Evolutionary conservation across 92 coral and sea anemone species (phyloP).

Genomic region (Phenganax marumi): DNA sequence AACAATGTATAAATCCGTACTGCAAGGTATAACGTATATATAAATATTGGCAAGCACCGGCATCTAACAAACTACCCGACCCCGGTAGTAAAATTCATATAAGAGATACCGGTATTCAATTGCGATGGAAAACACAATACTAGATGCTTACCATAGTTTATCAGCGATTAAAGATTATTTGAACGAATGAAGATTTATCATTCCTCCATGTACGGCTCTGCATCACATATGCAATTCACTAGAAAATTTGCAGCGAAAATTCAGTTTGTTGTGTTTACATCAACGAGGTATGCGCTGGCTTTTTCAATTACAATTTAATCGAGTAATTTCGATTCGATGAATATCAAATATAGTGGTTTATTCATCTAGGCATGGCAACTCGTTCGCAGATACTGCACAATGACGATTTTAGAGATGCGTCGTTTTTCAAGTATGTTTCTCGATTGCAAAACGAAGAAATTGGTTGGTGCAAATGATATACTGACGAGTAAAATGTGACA

Average conservation of each 20-base stretch:
- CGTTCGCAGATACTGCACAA: background rate
- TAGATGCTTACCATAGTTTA: slow-evolving; percentile 17
- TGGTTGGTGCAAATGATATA: background rate
- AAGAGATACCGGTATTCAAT: background rate
- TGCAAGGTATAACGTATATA: slow-evolving; percentile 8
- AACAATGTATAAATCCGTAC: slow-evolving; percentile 98
- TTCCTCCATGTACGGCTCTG: background rate
- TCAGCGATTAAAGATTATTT: background rate
- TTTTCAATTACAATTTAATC: slow-evolving; percentile 22
- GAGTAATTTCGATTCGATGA: slow-evolving; percentile 6
- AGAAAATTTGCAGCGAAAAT: slow-evolving; percentile 7
- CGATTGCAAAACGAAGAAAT: background rate
- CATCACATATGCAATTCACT: background rate
- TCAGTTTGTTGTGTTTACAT: slow-evolving; percentile 34
- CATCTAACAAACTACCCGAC: background rate
- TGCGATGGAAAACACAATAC: background rate
- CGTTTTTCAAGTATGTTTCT: background rate
- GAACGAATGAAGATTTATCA: slow-evolving; percentile 19
- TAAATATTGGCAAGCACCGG: background rate
- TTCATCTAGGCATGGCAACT: background rate
- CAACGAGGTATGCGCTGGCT: slow-evolving; percentile 27
- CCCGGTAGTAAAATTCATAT: background rate
- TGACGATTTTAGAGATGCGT: background rate
- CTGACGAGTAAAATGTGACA: slow-evolving; percentile 10
- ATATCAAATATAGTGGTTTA: background rate